Percentiles rank a stretch among this genome's conserved stretches.
phyloP scores from a whole-genome alignment of 53 echinoderm and acorn worm species.

The Apostichopus leukothele region DNA sequence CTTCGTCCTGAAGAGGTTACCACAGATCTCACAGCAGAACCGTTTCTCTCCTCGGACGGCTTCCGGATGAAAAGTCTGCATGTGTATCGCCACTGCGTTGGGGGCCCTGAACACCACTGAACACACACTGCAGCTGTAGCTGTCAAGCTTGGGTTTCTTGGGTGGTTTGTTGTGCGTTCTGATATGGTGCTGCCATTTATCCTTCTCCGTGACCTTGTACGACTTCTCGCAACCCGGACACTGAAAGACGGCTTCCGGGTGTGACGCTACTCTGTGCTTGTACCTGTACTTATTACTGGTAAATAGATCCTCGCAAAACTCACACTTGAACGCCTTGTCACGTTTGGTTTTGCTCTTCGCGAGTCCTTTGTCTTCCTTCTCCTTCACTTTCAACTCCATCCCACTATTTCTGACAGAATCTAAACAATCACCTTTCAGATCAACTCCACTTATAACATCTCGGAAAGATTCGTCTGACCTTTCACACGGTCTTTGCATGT shows the following conservation, averaged over 20 bases:
- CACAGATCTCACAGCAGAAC: conserved; percentile 41
- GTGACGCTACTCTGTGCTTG: conserved; percentile 24
- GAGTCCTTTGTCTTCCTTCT: not conserved
- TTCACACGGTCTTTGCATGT: no score
- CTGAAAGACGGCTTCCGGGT: conserved; percentile 2
- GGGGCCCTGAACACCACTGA: conserved; percentile 26
- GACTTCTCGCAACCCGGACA: conserved; percentile 26
- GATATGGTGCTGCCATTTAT: conserved; percentile 40
- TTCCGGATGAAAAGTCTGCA: conserved; percentile 33
- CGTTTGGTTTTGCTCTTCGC: not conserved
- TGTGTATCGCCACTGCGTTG: conserved; percentile 35
- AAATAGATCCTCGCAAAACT: conserved; percentile 34
- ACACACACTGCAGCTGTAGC: not conserved
- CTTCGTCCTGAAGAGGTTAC: conserved; percentile 26
- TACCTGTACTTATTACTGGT: conserved; percentile 45
- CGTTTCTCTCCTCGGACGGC: not conserved
- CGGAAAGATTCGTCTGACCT: no score
- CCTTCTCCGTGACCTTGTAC: conserved; percentile 23
- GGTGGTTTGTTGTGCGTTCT: conserved; percentile 34
- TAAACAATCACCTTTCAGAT: no score
- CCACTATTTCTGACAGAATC: no score
- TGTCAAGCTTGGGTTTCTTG: conserved; percentile 5
- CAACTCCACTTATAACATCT: no score
- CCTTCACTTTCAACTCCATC: not conserved
- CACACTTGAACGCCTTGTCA: conserved; percentile 17